These are phyloP conservation scores for Cyaniris semiargus DNA, from an alignment of 2,888 invertebrate species.

Conservation along the genomic window DNA sequence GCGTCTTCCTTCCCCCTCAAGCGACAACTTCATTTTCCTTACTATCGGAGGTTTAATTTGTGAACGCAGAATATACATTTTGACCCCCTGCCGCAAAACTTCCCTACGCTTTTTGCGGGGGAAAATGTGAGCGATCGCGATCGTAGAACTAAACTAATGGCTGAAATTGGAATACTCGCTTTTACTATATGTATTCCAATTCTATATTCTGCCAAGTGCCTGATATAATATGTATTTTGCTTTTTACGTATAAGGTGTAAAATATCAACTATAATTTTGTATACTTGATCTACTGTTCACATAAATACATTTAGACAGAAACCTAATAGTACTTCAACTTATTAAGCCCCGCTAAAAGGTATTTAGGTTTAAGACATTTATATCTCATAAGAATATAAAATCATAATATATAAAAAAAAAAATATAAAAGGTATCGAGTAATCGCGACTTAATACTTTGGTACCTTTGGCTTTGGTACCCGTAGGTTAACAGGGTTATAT, in stretches of 20 bases:
- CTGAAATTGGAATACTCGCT: not conserved
- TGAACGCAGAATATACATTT: slow-evolving; percentile 14
- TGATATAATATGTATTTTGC: too few relatives aligned
- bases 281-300: too few relatives aligned
- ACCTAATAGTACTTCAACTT: not conserved
- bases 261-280: too few relatives aligned
- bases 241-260: too few relatives aligned
- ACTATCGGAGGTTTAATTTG: slow-evolving; percentile 44
- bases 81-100: not conserved
- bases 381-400: too few relatives aligned
- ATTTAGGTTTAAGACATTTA: too few relatives aligned
- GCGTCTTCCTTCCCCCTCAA: slow-evolving; percentile 47
- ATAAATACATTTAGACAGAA: too few relatives aligned
- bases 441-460: not conserved
- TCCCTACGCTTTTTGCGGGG: not conserved
- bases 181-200: not conserved
- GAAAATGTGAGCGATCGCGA: not conserved
- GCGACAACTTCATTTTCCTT: slow-evolving; percentile 55
- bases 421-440: slow-evolving; percentile 3
- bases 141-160: not conserved
- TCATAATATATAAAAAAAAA: too few relatives aligned
- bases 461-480: too few relatives aligned
- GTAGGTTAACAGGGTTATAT: too few relatives aligned
- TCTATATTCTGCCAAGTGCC: too few relatives aligned
- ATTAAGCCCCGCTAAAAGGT: slow-evolving; percentile 5